Evolutionary conservation across 2,888 invertebrate genomes (phyloP), one percentile per base, ranked within the genome.

Genomic region (Papilio elwesi): DNA sequence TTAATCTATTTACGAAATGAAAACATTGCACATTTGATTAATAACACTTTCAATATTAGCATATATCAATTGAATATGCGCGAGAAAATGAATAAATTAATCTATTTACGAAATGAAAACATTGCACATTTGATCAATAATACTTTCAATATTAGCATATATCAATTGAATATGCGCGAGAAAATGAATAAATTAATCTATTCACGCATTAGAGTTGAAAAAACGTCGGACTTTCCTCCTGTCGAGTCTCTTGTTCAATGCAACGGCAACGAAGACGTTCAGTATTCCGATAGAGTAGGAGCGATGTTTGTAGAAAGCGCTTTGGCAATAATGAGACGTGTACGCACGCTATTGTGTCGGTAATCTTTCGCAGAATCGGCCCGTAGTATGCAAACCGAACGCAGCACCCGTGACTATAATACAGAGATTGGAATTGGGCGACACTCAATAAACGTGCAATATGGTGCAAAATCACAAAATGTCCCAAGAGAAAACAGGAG

Each of bases 331-430:
- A 84, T 80, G 83, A 88, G 85, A 85, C 86, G 84, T 82, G 86
- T 87, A 88, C 88, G 86, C 86, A 88, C 83, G 83, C 87, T 83
- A 89, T 92, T 92, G 92, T 92, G 69, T 88, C 88, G 85, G 87
- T 91, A 90, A 92, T 92, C 90, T 90, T 93, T 93, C 93, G 88
- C 87, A 90, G 93, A 93, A 93, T 83, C 84, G 79, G 80, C 85
- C 87, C 85, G 87, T 88, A 90, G 87, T 88, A 90, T 90, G 87
- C 87, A 88, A 87, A 87, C 86, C 84, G 82, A 84, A 85, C 83
- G 82, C 83, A 82, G 75, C 71, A 77, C 79, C 81, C 89, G 90
- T 91, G 91, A 89, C 84, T 79, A 80, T 82, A 85, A 88, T 91
- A 85, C 81, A 81, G 76, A 78, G 81, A 75, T 71, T 74, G 78